Base-by-base conservation (phyloP, 2,797 vertebrate genomes). In the Siniperca undulata region DNA sequence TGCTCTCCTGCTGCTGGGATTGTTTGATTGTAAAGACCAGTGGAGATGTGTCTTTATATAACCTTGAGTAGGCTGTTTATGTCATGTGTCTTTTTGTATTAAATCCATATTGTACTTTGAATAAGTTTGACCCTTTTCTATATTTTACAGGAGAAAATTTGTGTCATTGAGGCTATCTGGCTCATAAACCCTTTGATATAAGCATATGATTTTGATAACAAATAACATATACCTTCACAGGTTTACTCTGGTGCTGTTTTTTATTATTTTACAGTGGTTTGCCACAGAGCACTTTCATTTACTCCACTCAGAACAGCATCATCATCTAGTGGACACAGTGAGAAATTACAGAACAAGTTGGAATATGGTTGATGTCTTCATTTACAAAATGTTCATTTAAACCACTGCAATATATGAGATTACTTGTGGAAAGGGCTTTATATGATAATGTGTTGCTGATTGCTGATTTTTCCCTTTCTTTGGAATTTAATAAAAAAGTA, bases 251-350 rank as follows among this genome's bases (percentile, higher is more conserved):
- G 7, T 64, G 52, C 16, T 79, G 46, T 74, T 53, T 30, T 36
- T 70, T 5, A 74, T 65, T n/a, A 8, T 62, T 42, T 34, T 22
- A 11, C 34, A 52, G 36, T 27, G 1, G 42, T 78, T 76, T 36
- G 22, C 9, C n/a, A 42, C 19, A n/a, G 2, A 60, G 9, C 2
- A 11, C 11, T 6, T 52, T 56, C 10, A 19, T 66, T 62, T 24
- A 46, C 30, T 27, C 13, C 7, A 40, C 5, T 12, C 9, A 9
- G 34, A 67, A 16, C 82, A 89, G 55, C 75, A 89, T 80, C 81
- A 16, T 1, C 88, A 70, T 66, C 89, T 59, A 68, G 81, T 88
- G 93, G 91, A 81, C 38, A 62, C 24, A 73, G 0, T 14, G 16
- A 53, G 40, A 73, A 61, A 0, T 12, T 36, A n/a, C 48, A 71